Evolutionary conservation across 2,797 vertebrate species (phyloP), one percentile per base, ranked within the genome.

Genomic region (Sebastes matsubarae): DNA sequence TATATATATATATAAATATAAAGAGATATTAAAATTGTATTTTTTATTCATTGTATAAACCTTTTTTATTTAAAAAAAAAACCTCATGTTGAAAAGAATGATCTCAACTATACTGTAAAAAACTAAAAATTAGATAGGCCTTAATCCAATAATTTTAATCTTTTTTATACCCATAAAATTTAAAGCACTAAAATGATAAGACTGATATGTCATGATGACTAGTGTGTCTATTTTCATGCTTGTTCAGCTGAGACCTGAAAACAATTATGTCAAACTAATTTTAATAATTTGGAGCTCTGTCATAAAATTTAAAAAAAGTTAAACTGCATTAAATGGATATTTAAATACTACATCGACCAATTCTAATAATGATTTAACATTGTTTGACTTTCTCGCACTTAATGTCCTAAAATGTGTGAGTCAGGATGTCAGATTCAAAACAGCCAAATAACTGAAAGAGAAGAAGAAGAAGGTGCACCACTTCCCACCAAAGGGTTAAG

Each of bases 401-500:
- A 68, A 27, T 29, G 38, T 25, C 14, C 36, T 69, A n/a, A 68
- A 22, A 16, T 68, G 2, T 55, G 9, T 42, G 8, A 50, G 66
- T 36, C 14, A 55, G 25, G 52, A 70, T 70, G 36, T 55, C 16
- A 42, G 67, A 61, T 82, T 83, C 4, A 82, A 70, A 80, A 86
- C 6, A 87, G 61, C 16, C 24, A 82, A 69, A 78, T 69, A 72
- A 79, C 3, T 66, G 29, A 84, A 84, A 83, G 82, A 81, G 78
- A 78, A 67, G 50, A 78, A 70, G 30, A 83, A 83, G 55, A 78
- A 84, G 74, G 77, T 83, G 60, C 54, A 88, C 66, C 67, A 71
- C 87, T 81, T 82, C 84, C 74, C 81, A 92, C 63, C 74, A 90
- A 84, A 81, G 73, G 84, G 83, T 91, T 89, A 87, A 88, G 77